Percentiles rank a stretch among this genome's conserved stretches.
Evolutionary conservation across 2,888 invertebrate genomes (phyloP).

Genomic region (Trachelus troglodyta): DNA sequence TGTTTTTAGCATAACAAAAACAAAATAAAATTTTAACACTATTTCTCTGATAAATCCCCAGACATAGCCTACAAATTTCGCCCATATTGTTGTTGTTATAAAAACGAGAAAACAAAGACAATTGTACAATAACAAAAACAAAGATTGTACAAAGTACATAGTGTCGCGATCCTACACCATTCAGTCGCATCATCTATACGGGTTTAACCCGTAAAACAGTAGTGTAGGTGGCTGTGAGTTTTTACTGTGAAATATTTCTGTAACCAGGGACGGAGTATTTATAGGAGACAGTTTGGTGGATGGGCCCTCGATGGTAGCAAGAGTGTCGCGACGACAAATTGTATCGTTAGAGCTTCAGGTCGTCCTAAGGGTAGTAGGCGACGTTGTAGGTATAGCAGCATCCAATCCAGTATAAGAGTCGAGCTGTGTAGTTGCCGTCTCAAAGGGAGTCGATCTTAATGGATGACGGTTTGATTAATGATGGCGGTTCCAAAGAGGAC

Average conservation of each 20-base stretch:
- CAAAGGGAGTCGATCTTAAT: slow-evolving; percentile 23
- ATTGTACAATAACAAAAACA: not conserved
- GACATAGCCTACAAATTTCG: not conserved
- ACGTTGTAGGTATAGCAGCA: not conserved
- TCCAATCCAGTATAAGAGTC: not conserved
- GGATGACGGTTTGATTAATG: slow-evolving; percentile 24
- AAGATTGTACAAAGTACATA: not conserved
- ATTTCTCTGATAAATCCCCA: not conserved
- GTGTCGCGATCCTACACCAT: not conserved
- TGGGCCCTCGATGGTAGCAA: slow-evolving; percentile 5
- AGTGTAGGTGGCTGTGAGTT: not conserved
- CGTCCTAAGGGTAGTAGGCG: slow-evolving; percentile 7
- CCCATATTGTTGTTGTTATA: not conserved
- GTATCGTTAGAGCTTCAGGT: slow-evolving; percentile 20
- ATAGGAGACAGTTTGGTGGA: not conserved
- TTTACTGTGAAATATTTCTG: slow-evolving; percentile 11
- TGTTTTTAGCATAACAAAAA: not conserved
- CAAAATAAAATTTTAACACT: not conserved
- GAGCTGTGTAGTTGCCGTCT: slow-evolving; percentile 7
- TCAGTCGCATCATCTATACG: not conserved
- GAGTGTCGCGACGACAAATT: slow-evolving; percentile 17
- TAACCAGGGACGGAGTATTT: slow-evolving; percentile 8
- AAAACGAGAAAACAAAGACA: fast-evolving
- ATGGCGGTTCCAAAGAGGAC: slow-evolving; percentile 14
- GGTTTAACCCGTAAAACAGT: no score